Base-by-base conservation (phyloP, 1,140 invertebrate species). In the Camponotus vicinus region DNA sequence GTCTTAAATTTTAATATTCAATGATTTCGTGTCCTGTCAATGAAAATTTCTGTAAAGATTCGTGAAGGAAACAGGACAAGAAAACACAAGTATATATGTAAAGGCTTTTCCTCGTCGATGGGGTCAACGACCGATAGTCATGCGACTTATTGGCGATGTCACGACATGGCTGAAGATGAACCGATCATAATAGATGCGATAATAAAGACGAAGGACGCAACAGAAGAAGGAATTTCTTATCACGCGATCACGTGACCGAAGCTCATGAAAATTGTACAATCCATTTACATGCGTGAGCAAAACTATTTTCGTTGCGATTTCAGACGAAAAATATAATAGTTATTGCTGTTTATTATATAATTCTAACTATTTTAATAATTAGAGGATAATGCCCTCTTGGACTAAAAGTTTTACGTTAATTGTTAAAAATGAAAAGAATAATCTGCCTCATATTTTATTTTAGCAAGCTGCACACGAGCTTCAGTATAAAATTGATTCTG, bases 181-280 rank as follows among this genome's bases (percentile, higher is more conserved):
- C 69, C 32, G 82, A 86, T 88, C 59, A 52, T 59, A 63, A 77
- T 75, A 77, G 27, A 85, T 85, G 21, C 64, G 15, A 86, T 21
- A 57, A 57, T 70, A 87, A 88, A 71, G 27, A 61, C 57, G 15
- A 27, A 18, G 34, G 32, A 86, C n/a, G 63, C 32, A 27, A 32
- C 55, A 32, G 45, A 70, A 45, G 27, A 52, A 80, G 57, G 55
- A 84, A 55, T 69, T n/a, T n/a, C 77, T 85, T 75, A 91, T 92
- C 93, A 93, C 92, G 93, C 92, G 89, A 93, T 94, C 86, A 88
- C 87, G 89, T 92, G 88, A 92, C 88, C 49, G n/a, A 4, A 34
- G 13, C 86, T 91, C 89, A 85, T 91, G 57, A 91, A 93, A 92
- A 88, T 90, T 88, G 71, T 83, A 89, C 86, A 79, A 88, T 71